Base-by-base conservation (phyloP, 2,888 invertebrate species). In the Eristalinus sepulchralis region DNA sequence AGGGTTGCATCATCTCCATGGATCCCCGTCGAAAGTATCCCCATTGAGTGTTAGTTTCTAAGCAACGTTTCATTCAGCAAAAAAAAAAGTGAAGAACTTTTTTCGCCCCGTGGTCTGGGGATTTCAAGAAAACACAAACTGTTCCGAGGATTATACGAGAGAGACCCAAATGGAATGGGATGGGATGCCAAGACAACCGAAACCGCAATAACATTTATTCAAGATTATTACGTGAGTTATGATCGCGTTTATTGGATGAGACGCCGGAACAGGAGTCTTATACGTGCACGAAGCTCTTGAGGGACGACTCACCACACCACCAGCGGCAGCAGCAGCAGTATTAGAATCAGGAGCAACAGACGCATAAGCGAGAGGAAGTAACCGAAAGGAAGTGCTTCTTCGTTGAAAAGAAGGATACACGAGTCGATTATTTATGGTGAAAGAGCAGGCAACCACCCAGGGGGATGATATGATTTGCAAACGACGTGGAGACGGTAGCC, bases 181-280 rank as follows among this genome's bases (percentile, higher is more conserved):
- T 75, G n/a, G 27, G 63, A 10, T 53, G 53, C 73, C 84, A 81
- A 71, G 83, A 34, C 82, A 86, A 86, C 83, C 73, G 60, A 66
- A 86, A 83, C 83, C 76, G 83, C 87, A 79, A 87, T 87, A 83
- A 77, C 85, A 78, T 88, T 88, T 88, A 81, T 83, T 76, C 76
- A 85, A 88, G 89, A 89, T 89, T 89, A 89, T 88, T 89, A 75
- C 79, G 83, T 89, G 88, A 89, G 86, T 89, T 88, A 89, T 89
- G 88, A 88, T 83, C 73, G 80, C 88, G 86, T 88, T 88, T 88
- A 88, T 88, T 88, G 84, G 77, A 87, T 78, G 77, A 84, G 80
- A 88, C 73, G 73, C 66, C 83, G 78, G 75, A 76, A 79, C 79
- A 71, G 62, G 72, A 78, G 78, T 68, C 57, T 68, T 71, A 64